Evolutionary conservation across 2,888 invertebrate genomes (phyloP), one percentile per base, ranked within the genome.

Genomic region (Saturnia pavonia): DNA sequence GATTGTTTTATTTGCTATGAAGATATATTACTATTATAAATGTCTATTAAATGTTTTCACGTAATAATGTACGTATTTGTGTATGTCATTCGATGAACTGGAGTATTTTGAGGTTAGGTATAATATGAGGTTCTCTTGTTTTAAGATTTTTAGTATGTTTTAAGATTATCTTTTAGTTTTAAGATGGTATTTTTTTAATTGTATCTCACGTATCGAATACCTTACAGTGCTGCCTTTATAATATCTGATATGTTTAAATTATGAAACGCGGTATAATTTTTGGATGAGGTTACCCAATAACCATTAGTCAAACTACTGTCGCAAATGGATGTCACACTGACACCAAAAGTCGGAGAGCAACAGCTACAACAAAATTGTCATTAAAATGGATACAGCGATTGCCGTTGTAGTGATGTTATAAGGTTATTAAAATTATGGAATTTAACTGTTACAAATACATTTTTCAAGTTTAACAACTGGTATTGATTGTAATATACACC

Each of bases 1-100:
- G 88, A 90, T 89, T 82, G 81, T 85, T 83, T 82, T 81, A 80
- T 78, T 85, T 85, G 85, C 87, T 83, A 85, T 87, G 78, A 77
- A 80, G 74, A 74, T 80, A 77, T 79, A 42, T 73, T 76, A 71
- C 74, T 68, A 67, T 73, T 74, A 75, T 74, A 69, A 71, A 73
- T 71, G 69, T 16, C 2, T n/a, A 27, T 51, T 27, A 60, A 60
- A 60, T 60, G 57, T 69, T 48, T 45, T 45, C 43, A 27, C 27
- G 19, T 66, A 42, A 67, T 27, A 67, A 51, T 22, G 34, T 40
- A 40, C 19, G 40, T 65, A 65, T 40, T 40, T 45, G n/a, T 42
- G 45, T 25, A 54, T 19, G 51, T 60, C 22, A 70, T 45, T 67
- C 57, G 25, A 60, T 66, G 14, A 68, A 54, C 11, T 68, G 27